Base-by-base conservation (phyloP, 1,140 invertebrate genomes). In the Drosophila tristis region DNA sequence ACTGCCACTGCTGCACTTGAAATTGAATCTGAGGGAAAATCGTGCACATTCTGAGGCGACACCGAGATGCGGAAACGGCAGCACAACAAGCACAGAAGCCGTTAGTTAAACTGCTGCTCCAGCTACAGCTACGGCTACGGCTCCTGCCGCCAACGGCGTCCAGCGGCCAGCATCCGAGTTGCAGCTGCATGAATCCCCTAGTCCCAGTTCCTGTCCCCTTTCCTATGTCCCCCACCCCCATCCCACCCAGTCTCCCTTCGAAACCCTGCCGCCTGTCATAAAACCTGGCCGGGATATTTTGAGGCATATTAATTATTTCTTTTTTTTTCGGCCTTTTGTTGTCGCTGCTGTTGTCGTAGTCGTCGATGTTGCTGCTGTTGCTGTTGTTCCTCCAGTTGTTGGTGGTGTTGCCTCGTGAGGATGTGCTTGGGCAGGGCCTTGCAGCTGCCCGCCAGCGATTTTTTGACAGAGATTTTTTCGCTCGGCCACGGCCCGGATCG, bases 281-380 rank as follows among this genome's bases (percentile, higher is more conserved):
- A 90, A 86, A 74, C 68, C 78, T 67, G 82, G 58, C 74, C 78
- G 75, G 68, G 56, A 65, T 84, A 74, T 85, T 90, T 86, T 81
- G 80, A 90, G 86, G 86, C 86, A 90, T 90, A 90, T 90, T 90
- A 90, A 90, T 90, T 90, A 90, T 90, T 90, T 78, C 63, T 71
- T 60, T 43, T 60, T 26, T 26, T 25, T 74, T 84, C 43, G 61
- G 73, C 54, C 75, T 82, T 79, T 78, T 87, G 84, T 89, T 70
- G 81, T 81, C 62, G 75, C 72, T 75, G 78, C 77, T 72, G 63
- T 79, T 65, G 64, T 66, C 45, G 70, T 59, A 76, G 66, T 84
- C 50, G 71, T 45, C 59, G 71, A 53, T 31, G 71, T 54, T 60
- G 50, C 59, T 57, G 74, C 16, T 60, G 56, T 45, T 71, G 65